Percentiles rank a stretch among this genome's conserved stretches.
Conservation (phyloP, 2,113 vertebrate species). For the Hydrochoerus hydrochaeris region DNA sequence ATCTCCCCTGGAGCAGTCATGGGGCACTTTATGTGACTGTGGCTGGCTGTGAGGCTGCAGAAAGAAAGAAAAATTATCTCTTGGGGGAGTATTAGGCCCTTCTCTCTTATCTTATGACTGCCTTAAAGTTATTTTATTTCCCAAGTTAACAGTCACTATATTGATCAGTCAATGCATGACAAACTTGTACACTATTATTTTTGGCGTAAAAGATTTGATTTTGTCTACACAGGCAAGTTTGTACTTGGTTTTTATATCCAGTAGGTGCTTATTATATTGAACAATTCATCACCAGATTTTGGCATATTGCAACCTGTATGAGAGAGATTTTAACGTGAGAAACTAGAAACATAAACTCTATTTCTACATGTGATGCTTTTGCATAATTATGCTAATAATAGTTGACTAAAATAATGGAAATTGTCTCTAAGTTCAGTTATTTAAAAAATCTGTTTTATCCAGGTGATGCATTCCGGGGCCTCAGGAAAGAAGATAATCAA, state of each 20-base stretch:
- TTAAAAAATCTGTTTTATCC: constrained; percentile 59
- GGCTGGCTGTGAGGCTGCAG: background rate
- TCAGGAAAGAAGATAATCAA: constrained; percentile 93
- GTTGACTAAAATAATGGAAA: constrained; percentile 23
- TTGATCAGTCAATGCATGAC: background rate
- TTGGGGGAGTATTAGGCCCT: background rate
- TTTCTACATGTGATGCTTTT: constrained; percentile 23
- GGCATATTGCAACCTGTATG: background rate
- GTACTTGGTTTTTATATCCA: background rate
- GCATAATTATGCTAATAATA: background rate
- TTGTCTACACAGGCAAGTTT: background rate
- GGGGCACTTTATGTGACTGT: background rate
- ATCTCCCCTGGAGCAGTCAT: background rate
- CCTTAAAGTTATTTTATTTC: background rate
- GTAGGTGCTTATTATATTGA: background rate
- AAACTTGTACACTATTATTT: background rate
- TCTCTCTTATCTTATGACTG: background rate
- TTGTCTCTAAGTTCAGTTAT: background rate
- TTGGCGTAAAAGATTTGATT: background rate
- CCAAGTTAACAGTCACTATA: background rate
- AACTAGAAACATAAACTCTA: background rate
- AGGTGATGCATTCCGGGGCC: constrained; percentile 95
- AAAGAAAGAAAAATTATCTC: background rate
- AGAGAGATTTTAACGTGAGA: background rate
- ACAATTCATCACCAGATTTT: background rate